phyloP scores from a whole-genome alignment of 23 tunicate species.

The Halocynthia aurantium region DNA sequence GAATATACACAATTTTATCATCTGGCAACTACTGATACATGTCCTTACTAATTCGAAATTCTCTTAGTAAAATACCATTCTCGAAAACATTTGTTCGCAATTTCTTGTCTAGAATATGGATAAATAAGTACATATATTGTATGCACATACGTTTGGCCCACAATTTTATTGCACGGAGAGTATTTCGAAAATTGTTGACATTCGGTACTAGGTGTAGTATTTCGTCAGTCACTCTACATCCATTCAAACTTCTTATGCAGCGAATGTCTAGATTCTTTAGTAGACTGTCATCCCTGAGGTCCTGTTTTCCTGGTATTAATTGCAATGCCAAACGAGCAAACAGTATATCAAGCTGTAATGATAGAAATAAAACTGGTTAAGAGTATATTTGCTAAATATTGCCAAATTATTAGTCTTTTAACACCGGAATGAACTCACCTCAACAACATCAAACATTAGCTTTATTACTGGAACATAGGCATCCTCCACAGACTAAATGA shows the following conservation, averaged over 20 bases:
- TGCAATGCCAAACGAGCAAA: conserved; percentile 92
- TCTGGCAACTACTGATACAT: too few species aligned
- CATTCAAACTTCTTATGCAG: conserved; percentile 84
- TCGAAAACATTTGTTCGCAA: too few species aligned
- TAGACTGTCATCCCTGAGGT: conserved; percentile 61
- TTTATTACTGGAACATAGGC: conserved; percentile 95
- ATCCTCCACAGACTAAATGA: conserved; percentile 68
- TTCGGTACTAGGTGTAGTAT: conserved; percentile 89
- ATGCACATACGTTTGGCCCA: conserved; percentile 89
- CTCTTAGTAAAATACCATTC: too few species aligned
- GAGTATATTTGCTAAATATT: not conserved
- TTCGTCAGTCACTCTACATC: conserved; percentile 94
- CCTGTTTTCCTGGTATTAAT: conserved; percentile 62
- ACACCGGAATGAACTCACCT: conserved; percentile 39
- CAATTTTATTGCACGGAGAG: conserved; percentile 78
- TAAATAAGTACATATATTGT: not conserved
- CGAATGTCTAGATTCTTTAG: conserved; percentile 86
- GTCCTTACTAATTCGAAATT: too few species aligned
- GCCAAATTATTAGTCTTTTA: conserved; percentile 3
- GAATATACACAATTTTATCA: too few species aligned
- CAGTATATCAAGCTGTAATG: conserved; percentile 67
- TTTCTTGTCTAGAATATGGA: too few species aligned
- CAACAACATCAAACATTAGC: conserved; percentile 72
- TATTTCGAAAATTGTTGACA: conserved; percentile 70
- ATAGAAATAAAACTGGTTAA: not conserved